A percentile compares a stretch with the other conserved stretches of the same genome.
Evolutionary conservation across 1,140 invertebrate species (phyloP).

Genomic region (Hyphantria cunea): DNA sequence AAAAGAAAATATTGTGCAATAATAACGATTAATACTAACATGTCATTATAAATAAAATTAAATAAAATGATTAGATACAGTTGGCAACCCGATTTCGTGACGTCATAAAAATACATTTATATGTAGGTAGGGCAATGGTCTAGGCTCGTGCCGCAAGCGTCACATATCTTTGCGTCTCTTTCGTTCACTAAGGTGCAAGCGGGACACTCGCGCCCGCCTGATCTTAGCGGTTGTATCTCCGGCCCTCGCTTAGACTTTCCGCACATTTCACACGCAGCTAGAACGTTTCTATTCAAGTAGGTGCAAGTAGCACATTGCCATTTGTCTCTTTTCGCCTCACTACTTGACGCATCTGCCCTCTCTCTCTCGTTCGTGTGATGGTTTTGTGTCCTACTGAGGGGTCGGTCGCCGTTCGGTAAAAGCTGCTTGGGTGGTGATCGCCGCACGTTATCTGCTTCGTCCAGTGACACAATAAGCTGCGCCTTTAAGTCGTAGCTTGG

Average conservation of each 20-base stretch:
- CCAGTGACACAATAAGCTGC: conserved; percentile 67
- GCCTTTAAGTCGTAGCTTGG: conserved; percentile 65
- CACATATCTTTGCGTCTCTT: conserved; percentile 85
- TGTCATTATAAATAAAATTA: conserved; percentile 23
- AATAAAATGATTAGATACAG: conserved; percentile 41
- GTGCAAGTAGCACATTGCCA: conserved; percentile 90
- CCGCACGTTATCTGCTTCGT: conserved; percentile 58
- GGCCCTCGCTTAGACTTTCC: conserved; percentile 84
- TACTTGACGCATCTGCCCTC: conserved; percentile 17
- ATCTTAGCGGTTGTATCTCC: conserved; percentile 85
- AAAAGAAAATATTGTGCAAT: conserved; percentile 31
- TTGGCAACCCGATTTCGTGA: conserved; percentile 39
- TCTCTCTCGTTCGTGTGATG: conserved; percentile 33
- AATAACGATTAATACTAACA: conserved; percentile 8
- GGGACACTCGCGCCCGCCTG: conserved; percentile 89
- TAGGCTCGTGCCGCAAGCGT: conserved; percentile 86
- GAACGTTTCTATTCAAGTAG: conserved; percentile 83
- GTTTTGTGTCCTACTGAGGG: conserved; percentile 30
- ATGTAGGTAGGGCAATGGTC: conserved; percentile 91
- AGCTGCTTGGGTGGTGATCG: conserved; percentile 45
- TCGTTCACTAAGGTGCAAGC: conserved; percentile 91
- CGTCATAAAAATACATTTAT: conserved; percentile 35
- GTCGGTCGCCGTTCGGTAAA: conserved; percentile 46
- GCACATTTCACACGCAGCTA: conserved; percentile 90
- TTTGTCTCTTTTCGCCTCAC: conserved; percentile 47